Conservation (phyloP, 2,797 vertebrate species). For the Rallus crepitans region DNA sequence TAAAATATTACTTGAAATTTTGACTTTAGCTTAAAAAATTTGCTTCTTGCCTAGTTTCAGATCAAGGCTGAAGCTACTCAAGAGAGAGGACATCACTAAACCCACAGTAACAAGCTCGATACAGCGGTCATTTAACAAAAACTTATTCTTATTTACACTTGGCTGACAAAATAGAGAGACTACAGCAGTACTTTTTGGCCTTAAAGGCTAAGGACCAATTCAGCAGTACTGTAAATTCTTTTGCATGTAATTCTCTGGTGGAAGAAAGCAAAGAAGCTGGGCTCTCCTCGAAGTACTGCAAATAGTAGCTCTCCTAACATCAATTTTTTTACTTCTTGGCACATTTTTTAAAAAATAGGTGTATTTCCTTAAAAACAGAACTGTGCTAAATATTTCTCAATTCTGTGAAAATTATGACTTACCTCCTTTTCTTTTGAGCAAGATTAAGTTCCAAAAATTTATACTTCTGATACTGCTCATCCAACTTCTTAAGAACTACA, state of each 20-base stretch:
- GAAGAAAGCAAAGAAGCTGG: neutral
- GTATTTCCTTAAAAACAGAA: neutral
- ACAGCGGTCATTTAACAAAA: neutral
- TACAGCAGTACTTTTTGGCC: neutral
- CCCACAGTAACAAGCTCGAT: neutral
- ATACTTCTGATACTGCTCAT: conserved; percentile 98
- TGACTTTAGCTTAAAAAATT: neutral
- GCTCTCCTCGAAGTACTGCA: neutral
- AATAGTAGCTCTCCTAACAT: neutral
- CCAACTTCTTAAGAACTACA: conserved; percentile 89
- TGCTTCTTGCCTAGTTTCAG: neutral
- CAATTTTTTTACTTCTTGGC: neutral
- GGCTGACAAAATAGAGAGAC: neutral
- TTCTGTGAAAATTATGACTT: conserved; percentile 33
- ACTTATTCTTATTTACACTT: neutral
- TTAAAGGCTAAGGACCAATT: neutral
- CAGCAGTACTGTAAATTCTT: neutral
- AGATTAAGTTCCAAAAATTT: conserved; percentile 99
- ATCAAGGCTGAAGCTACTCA: neutral
- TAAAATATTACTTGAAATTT: neutral
- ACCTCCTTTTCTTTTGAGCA: conserved; percentile 96
- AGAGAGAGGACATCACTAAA: neutral
- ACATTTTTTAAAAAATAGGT: neutral
- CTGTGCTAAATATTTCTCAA: neutral
- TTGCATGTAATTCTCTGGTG: neutral